Conservation (phyloP, 2,113 vertebrate species). For the Otis tarda region DNA sequence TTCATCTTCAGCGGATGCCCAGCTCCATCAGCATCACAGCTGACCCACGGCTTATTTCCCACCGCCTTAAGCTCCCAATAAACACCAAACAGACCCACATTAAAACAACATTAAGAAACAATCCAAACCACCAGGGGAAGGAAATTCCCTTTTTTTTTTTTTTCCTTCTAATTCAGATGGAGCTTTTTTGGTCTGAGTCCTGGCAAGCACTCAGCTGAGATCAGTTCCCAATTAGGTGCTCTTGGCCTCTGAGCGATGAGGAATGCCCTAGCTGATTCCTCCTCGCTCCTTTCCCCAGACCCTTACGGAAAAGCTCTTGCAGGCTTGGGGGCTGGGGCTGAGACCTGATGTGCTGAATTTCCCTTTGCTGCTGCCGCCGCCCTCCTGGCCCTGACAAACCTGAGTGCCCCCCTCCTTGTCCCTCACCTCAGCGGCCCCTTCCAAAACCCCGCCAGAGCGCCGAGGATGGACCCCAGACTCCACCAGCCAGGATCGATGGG, state of each 20-base stretch:
- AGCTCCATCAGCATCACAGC: neutral
- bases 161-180: neutral
- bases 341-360: neutral
- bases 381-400: neutral
- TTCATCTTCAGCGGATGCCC: neutral
- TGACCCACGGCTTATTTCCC: neutral
- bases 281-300: neutral
- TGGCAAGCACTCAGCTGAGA: constrained; percentile 56
- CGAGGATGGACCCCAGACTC: neutral
- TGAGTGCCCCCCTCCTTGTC: too few relatives aligned
- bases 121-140: constrained; percentile 46
- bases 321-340: neutral
- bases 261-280: constrained; percentile 41
- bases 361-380: neutral
- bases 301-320: neutral
- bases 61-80: neutral
- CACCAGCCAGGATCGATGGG: neutral
- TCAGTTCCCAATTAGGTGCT: constrained; percentile 62
- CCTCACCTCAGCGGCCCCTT: neutral
- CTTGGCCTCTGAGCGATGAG: constrained; percentile 26
- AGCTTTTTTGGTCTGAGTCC: constrained; percentile 35
- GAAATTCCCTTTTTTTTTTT: constrained; percentile 12
- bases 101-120: constrained; percentile 60
- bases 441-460: neutral
- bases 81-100: constrained; percentile 16